These are phyloP conservation scores for Morone chrysops DNA, from an alignment of 2,113 vertebrate species.

Conservation along the genomic window DNA sequence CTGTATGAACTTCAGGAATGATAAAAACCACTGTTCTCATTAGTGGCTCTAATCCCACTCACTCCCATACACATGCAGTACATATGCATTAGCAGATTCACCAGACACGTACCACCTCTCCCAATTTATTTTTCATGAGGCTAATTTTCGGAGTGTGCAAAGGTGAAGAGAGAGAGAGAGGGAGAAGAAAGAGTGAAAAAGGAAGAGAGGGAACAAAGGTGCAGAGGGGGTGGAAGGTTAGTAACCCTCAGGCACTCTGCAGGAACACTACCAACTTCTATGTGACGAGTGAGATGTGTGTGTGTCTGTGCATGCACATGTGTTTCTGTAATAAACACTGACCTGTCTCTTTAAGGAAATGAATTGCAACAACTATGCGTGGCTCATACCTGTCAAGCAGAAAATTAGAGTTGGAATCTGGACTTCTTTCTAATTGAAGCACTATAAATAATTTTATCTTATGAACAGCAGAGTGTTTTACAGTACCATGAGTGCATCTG, in stretches of 20 bases:
- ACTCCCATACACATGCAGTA: conserved; percentile 1
- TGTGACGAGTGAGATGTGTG: neutral
- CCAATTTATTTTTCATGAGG: conserved; percentile 54
- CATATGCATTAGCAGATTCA: conserved; percentile 1
- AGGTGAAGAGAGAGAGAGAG: conserved; percentile 11
- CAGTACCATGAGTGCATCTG: neutral
- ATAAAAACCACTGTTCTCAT: conserved; percentile 46
- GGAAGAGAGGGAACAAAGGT: conserved; percentile 8
- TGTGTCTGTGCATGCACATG: neutral
- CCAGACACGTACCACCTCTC: conserved; percentile 7
- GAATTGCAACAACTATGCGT: neutral
- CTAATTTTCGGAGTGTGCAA: conserved; percentile 42
- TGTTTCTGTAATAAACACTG: conserved; percentile 12
- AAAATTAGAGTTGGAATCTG: conserved; percentile 24
- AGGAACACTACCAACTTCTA: conserved; percentile 18
- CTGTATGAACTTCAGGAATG: conserved; percentile 31
- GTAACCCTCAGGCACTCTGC: conserved; percentile 26
- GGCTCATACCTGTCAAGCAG: conserved; percentile 20
- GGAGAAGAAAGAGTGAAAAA: neutral
- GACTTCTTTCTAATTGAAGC: conserved; percentile 12
- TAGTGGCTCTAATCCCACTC: conserved; percentile 29
- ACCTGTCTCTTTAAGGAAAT: conserved; percentile 31
- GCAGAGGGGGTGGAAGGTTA: conserved; percentile 1
- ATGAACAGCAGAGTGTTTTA: conserved; percentile 20
- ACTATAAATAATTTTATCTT: conserved; percentile 37